A percentile compares a stretch with the other conserved stretches of the same genome.
These are phyloP conservation scores for Morone saxatilis DNA, from an alignment of 2,113 vertebrate genomes.

Conservation along the genomic window DNA sequence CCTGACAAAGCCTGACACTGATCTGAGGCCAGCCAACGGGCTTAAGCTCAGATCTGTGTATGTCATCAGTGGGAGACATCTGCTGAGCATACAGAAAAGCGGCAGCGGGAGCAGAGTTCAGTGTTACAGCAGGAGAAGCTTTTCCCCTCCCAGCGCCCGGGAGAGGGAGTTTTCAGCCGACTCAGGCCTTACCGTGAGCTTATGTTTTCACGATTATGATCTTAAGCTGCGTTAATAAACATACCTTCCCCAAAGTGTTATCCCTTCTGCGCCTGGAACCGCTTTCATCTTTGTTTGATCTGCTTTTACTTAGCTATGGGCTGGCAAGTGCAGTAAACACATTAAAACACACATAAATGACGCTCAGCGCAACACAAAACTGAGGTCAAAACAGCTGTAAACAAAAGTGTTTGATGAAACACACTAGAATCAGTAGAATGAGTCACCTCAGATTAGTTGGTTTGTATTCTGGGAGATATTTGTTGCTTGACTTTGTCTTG, in stretches of 20 bases:
- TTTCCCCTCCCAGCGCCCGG: constrained; percentile 18
- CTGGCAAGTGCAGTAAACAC: not conserved
- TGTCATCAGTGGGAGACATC: constrained; percentile 70
- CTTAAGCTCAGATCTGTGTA: constrained; percentile 23
- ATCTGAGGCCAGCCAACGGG: constrained; percentile 24
- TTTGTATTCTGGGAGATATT: not conserved
- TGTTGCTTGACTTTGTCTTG: not conserved
- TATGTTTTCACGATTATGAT: constrained; percentile 74
- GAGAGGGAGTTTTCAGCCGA: constrained; percentile 20
- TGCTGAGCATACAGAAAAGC: constrained; percentile 68
- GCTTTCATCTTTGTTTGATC: constrained; percentile 69
- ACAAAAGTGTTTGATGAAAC: not conserved
- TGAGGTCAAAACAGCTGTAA: not conserved
- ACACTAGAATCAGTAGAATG: not conserved
- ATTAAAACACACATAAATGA: constrained; percentile 11
- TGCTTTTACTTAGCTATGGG: not conserved
- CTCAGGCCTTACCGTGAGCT: constrained; percentile 43
- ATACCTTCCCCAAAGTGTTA: constrained; percentile 64
- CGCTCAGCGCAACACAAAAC: not conserved
- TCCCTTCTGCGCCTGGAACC: constrained; percentile 27
- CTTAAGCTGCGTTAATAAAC: constrained; percentile 73
- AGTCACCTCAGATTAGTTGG: not conserved
- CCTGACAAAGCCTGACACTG: constrained; percentile 18
- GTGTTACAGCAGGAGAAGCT: constrained; percentile 44
- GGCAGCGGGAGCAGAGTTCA: constrained; percentile 50